Conservation (phyloP, 2,888 invertebrate species). For the Tetragonisca angustula region DNA sequence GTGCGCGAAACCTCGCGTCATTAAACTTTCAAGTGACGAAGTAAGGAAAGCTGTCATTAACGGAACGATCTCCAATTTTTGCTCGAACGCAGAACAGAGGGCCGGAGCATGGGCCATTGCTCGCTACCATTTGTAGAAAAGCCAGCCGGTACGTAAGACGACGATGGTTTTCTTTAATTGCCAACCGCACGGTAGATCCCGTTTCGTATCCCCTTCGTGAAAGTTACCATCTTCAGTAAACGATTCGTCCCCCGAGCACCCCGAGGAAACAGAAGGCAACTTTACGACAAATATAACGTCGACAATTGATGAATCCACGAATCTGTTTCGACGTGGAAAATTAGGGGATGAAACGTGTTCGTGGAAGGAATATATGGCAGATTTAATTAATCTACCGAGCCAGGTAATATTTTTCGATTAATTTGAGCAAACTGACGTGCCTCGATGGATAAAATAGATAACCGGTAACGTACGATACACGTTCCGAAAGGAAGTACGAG, state of each 20-base stretch:
- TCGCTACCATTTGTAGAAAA: conserved; percentile 56
- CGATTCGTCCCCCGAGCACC: conserved; percentile 10
- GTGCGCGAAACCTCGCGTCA: conserved; percentile 21
- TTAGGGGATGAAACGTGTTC: neutral
- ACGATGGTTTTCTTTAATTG: conserved; percentile 78
- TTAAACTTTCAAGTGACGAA: conserved; percentile 67
- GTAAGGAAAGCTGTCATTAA: conserved; percentile 68
- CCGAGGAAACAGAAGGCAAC: neutral
- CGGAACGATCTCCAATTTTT: conserved; percentile 64
- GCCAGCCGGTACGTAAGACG: conserved; percentile 61
- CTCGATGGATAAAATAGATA: neutral
- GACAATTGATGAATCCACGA: conserved; percentile 7
- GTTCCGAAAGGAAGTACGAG: neutral
- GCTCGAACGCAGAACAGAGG: conserved; percentile 22
- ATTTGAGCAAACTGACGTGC: neutral
- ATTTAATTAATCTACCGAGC: neutral
- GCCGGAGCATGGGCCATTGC: conserved; percentile 63
- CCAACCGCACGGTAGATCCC: conserved; percentile 67
- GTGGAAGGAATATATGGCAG: neutral
- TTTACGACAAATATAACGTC: neutral
- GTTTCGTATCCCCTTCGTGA: conserved; percentile 67
- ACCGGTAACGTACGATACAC: neutral
- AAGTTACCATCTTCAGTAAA: conserved; percentile 63
- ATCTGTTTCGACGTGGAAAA: conserved; percentile 8
- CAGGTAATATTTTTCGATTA: neutral